Conservation (phyloP, 2,888 invertebrate species). For the Lymantria dispar region DNA sequence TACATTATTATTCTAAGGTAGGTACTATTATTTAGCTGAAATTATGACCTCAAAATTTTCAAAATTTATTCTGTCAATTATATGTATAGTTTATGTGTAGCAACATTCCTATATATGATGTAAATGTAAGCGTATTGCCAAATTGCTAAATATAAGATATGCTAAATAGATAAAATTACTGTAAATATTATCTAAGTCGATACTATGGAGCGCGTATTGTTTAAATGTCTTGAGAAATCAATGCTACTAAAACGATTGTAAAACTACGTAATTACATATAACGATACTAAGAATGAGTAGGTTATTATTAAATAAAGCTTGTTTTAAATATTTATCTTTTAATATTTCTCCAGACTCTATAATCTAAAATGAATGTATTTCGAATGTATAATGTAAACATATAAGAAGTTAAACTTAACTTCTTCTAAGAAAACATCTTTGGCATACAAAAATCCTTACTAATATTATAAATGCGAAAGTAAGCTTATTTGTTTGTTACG, state of each 20-base stretch:
- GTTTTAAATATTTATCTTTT: conserved; percentile 64
- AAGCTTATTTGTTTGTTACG: too few species aligned
- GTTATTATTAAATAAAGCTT: conserved; percentile 76
- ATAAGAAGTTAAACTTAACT: too few species aligned
- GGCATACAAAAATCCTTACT: too few species aligned
- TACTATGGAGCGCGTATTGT: conserved; percentile 63
- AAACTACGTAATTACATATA: conserved; percentile 58
- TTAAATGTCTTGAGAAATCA: conserved; percentile 38
- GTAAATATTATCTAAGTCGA: conserved; percentile 71
- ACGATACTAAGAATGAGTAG: conserved; percentile 61
- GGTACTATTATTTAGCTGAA: too few species aligned
- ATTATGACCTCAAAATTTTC: conserved; percentile 10
- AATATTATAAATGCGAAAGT: too few species aligned
- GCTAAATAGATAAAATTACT: conserved; percentile 67
- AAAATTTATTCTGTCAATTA: conserved; percentile 75
- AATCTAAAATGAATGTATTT: too few species aligned
- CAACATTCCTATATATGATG: conserved; percentile 42
- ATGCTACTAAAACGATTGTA: conserved; percentile 47
- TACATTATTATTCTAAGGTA: too few species aligned
- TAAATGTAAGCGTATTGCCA: conserved; percentile 76
- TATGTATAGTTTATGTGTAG: conserved; percentile 49
- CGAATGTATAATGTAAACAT: too few species aligned
- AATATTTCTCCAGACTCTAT: conserved; percentile 12
- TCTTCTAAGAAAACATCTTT: too few species aligned
- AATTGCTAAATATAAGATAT: conserved; percentile 70